Evolutionary conservation across 2,888 invertebrate genomes (phyloP).

Genomic region (Rhaphigaster nebulosa): DNA sequence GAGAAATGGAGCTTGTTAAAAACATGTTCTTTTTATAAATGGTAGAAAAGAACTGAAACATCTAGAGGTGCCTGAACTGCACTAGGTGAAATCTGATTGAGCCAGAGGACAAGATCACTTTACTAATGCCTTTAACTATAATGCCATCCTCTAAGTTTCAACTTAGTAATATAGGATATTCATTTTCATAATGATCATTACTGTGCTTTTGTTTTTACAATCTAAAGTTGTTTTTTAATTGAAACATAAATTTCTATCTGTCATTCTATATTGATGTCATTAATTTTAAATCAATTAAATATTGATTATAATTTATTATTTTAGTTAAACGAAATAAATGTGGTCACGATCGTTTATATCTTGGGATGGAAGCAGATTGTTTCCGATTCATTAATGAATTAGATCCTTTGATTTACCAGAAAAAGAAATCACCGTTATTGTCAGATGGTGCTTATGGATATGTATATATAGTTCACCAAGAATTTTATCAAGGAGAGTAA

Average conservation of each 20-base stretch:
- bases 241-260: background rate
- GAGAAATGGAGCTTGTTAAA: too few relatives aligned
- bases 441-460: conserved; percentile 60
- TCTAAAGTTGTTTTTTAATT: too few relatives aligned
- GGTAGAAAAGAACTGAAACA: too few relatives aligned
- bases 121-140: too few relatives aligned
- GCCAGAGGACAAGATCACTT: too few relatives aligned
- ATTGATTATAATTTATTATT: background rate
- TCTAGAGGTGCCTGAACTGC: too few relatives aligned
- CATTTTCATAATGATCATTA: too few relatives aligned
- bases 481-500: conserved; percentile 60
- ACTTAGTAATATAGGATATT: too few relatives aligned
- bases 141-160: too few relatives aligned
- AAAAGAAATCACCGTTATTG: conserved; percentile 57
- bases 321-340: conserved; percentile 81
- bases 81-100: too few relatives aligned
- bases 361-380: conserved; percentile 76
- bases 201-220: too few relatives aligned
- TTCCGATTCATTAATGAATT: conserved; percentile 61
- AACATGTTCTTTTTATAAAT: too few relatives aligned
- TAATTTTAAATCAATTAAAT: background rate
- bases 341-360: conserved; percentile 92
- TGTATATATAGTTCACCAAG: conserved; percentile 59
- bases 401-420: conserved; percentile 54
- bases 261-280: background rate